A percentile compares a stretch with the other conserved stretches of the same genome.
Conservation (phyloP, 1,140 invertebrate genomes). For the Drosophila leontia region DNA sequence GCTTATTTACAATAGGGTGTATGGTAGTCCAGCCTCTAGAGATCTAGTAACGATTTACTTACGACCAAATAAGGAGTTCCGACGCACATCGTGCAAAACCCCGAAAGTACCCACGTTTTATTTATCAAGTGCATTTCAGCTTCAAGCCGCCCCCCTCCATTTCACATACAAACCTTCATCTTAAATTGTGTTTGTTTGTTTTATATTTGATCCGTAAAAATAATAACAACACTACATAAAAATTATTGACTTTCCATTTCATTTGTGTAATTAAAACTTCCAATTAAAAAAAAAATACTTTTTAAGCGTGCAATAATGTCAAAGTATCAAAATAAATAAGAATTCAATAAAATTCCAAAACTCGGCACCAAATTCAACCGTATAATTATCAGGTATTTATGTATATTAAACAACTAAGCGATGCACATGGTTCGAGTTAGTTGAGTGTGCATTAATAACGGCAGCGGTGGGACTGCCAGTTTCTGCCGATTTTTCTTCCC, state of each 20-base stretch:
- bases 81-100: too few relatives aligned
- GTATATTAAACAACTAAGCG: constrained; percentile 12
- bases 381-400: constrained; percentile 8
- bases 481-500: constrained; percentile 6
- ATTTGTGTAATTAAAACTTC: background rate
- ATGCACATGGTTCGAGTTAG: constrained; percentile 2
- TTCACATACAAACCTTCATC: too few relatives aligned
- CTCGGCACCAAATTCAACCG: background rate
- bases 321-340: background rate
- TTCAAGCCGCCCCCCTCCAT: too few relatives aligned
- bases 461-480: background rate
- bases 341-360: background rate
- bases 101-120: too few relatives aligned
- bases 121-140: too few relatives aligned
- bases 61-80: too few relatives aligned
- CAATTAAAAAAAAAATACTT: background rate
- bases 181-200: too few relatives aligned
- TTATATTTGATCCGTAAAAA: background rate
- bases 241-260: background rate
- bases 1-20: too few relatives aligned
- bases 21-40: too few relatives aligned
- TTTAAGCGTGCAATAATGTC: background rate
- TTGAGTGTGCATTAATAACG: constrained; percentile 1
- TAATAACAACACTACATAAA: background rate
- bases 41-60: too few relatives aligned